phyloP scores from a whole-genome alignment of 2,797 vertebrate genomes.

The Xiphophorus birchmanni region DNA sequence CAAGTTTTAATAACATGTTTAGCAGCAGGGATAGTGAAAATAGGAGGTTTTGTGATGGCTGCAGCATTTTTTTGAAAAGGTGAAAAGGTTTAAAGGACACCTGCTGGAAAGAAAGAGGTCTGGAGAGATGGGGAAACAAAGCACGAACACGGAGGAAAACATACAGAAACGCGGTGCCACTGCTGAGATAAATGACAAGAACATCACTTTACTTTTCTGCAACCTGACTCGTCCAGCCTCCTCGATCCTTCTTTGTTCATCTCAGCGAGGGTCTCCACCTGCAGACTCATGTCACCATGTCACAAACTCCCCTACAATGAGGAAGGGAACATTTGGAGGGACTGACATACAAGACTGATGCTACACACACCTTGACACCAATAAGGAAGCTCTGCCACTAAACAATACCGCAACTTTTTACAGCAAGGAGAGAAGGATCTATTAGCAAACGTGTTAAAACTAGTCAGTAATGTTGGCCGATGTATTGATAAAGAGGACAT shows the following conservation, averaged over 20 bases:
- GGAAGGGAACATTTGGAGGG: neutral
- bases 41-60: constrained; percentile 2
- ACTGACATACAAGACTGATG: constrained; percentile 3
- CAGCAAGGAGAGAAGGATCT: neutral
- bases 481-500: neutral
- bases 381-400: neutral
- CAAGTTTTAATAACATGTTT: constrained; percentile 17
- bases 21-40: neutral
- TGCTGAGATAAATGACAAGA: constrained; percentile 67
- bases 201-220: constrained; percentile 45
- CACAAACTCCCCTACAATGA: constrained; percentile 34
- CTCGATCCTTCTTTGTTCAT: constrained; percentile 39
- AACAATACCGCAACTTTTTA: neutral
- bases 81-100: constrained; percentile 50
- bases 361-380: neutral
- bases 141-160: constrained; percentile 26
- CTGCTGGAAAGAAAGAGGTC: constrained; percentile 29
- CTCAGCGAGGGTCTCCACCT: constrained; percentile 46
- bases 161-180: constrained; percentile 43
- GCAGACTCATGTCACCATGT: constrained; percentile 46
- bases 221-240: constrained; percentile 14
- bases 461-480: neutral
- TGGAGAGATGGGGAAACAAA: constrained; percentile 3
- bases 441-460: neutral
- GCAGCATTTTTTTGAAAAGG: constrained; percentile 12